These are phyloP conservation scores for Taurulus bubalis DNA, from an alignment of 2,113 vertebrate species.

Conservation along the genomic window DNA sequence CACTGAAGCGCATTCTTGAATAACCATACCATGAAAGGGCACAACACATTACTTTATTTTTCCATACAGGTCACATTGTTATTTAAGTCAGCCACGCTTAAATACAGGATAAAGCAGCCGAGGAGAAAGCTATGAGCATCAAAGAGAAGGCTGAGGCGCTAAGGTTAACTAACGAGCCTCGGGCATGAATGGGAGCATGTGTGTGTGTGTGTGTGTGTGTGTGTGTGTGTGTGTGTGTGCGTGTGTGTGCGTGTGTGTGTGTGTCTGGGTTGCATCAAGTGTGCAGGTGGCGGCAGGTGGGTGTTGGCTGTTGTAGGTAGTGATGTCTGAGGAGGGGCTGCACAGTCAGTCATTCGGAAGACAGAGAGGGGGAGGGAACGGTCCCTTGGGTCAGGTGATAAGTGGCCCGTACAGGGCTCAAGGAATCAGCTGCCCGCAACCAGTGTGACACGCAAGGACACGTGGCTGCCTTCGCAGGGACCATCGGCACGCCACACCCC, in stretches of 20 bases:
- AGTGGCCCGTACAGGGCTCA: slow-evolving; percentile 73
- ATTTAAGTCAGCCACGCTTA: slow-evolving; percentile 43
- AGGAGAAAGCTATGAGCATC: neutral
- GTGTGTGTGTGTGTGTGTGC: neutral
- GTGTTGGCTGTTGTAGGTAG: slow-evolving; percentile 44
- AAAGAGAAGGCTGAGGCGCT: neutral
- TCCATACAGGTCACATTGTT: slow-evolving; percentile 19
- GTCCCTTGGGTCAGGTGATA: slow-evolving; percentile 81
- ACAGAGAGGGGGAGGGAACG: slow-evolving; percentile 60
- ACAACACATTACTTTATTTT: slow-evolving; percentile 16
- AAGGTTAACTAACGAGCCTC: slow-evolving; percentile 27
- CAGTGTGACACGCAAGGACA: slow-evolving; percentile 79
- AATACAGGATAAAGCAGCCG: slow-evolving; percentile 11
- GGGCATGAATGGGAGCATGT: slow-evolving; percentile 39
- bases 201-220: neutral
- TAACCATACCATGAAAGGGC: neutral
- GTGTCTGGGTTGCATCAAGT: slow-evolving; percentile 42
- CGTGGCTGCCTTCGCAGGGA: slow-evolving; percentile 71
- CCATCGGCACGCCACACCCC: slow-evolving; percentile 45
- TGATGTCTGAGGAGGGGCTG: slow-evolving; percentile 46
- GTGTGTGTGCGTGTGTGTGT: neutral
- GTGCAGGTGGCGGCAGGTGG: slow-evolving; percentile 42
- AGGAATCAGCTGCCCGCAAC: slow-evolving; percentile 73
- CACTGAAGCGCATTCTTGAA: slow-evolving; percentile 22
- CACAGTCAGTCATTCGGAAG: slow-evolving; percentile 49